These are phyloP conservation scores for Myathropa florea DNA, from an alignment of 2,888 invertebrate genomes.

Conservation along the genomic window DNA sequence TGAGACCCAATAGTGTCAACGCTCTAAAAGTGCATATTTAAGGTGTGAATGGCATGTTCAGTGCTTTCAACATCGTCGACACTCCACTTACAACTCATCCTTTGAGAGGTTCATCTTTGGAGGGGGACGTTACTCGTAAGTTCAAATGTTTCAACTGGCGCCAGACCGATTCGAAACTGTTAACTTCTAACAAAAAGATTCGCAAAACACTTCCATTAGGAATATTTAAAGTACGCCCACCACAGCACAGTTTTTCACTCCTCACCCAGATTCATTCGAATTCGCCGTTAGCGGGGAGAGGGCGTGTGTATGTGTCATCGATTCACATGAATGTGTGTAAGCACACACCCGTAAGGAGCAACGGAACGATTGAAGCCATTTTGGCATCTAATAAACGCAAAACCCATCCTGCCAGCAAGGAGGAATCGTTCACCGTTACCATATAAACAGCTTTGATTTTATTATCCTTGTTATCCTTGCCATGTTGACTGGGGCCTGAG, in stretches of 20 bases:
- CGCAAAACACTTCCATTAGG: conserved; percentile 47
- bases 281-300: no score
- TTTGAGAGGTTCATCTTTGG: background rate
- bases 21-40: background rate
- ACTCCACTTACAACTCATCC: background rate
- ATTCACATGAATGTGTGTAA: background rate
- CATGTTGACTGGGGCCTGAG: background rate
- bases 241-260: conserved; percentile 3
- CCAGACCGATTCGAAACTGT: conserved; percentile 27
- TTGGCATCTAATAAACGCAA: conserved; percentile 46
- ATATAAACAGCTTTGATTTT: conserved; percentile 57
- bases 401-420: conserved; percentile 31
- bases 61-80: background rate
- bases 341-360: background rate
- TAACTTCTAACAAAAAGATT: conserved; percentile 35
- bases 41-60: background rate
- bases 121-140: background rate
- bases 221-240: conserved; percentile 49
- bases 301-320: background rate
- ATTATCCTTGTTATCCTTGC: conserved; percentile 38
- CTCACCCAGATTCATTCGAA: conserved; percentile 14
- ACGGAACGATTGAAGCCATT: conserved; percentile 52
- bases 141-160: background rate
- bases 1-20: background rate
- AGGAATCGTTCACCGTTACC: conserved; percentile 53